Percentiles rank a stretch among this genome's conserved stretches.
These are phyloP conservation scores for Acanthis flammea DNA, from an alignment of 2,797 vertebrate species.

Conservation along the genomic window DNA sequence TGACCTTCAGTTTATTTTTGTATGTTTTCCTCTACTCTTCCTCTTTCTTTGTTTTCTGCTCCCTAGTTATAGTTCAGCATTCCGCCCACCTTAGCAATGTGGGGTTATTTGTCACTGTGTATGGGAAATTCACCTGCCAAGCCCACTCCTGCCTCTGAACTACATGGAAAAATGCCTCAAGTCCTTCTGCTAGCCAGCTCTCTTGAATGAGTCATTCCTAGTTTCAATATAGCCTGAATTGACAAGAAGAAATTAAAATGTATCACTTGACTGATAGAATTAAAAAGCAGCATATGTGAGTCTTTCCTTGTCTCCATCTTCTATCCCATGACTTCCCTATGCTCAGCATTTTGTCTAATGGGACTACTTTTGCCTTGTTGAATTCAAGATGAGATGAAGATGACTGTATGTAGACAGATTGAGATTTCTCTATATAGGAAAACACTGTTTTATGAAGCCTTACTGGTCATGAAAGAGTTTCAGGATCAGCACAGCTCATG, in stretches of 20 bases:
- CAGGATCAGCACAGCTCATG: neutral
- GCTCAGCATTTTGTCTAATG: neutral
- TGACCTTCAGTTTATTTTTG: neutral
- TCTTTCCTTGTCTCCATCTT: neutral
- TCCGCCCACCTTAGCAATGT: neutral
- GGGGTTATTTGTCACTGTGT: neutral
- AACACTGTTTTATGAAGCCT: neutral
- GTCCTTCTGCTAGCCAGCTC: neutral
- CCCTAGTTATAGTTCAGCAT: neutral
- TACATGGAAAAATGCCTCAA: neutral
- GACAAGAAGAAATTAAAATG: neutral
- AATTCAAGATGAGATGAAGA: neutral
- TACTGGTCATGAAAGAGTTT: neutral
- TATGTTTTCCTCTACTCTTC: neutral
- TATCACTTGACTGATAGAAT: neutral
- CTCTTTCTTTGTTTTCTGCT: neutral
- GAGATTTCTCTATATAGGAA: neutral
- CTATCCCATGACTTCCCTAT: neutral
- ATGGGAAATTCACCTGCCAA: neutral
- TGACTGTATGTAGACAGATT: neutral
- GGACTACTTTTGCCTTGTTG: neutral
- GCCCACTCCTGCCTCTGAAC: neutral
- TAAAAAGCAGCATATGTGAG: neutral
- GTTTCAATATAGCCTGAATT: neutral
- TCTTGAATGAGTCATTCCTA: neutral